These are phyloP conservation scores for Peromyscus polionotus DNA, from an alignment of 2,113 vertebrate genomes.

Conservation along the genomic window DNA sequence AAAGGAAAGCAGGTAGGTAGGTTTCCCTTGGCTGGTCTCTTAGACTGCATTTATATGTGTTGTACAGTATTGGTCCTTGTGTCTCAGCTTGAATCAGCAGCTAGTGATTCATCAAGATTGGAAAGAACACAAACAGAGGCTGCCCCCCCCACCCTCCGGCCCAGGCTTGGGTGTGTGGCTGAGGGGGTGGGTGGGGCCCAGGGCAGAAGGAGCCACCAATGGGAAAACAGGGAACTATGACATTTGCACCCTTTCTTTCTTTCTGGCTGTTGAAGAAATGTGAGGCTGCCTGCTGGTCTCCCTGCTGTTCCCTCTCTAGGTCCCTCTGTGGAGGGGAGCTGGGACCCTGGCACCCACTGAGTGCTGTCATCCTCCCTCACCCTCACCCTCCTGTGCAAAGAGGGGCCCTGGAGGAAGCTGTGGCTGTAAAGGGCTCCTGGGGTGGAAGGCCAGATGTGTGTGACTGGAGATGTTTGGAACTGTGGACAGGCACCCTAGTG, in stretches of 20 bases:
- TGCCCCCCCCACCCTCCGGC: background rate
- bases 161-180: background rate
- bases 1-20: background rate
- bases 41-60: background rate
- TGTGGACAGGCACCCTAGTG: background rate
- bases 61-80: conserved; percentile 25
- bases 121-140: conserved; percentile 1
- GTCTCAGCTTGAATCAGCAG: conserved; percentile 63
- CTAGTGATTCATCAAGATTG: conserved; percentile 65
- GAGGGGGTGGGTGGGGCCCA: conserved; percentile 40
- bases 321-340: background rate
- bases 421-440: background rate
- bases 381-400: background rate
- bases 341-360: background rate
- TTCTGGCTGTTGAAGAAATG: conserved; percentile 42
- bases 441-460: background rate
- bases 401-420: background rate
- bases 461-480: background rate
- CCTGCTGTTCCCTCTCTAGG: background rate
- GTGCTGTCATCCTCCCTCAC: background rate
- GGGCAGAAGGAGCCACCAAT: background rate
- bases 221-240: conserved; percentile 11
- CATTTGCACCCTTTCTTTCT: conserved; percentile 21
- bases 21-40: background rate
- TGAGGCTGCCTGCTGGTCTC: background rate